These are phyloP conservation scores for Podocnemis expansa DNA, from an alignment of 2,113 vertebrate species.

Conservation along the genomic window DNA sequence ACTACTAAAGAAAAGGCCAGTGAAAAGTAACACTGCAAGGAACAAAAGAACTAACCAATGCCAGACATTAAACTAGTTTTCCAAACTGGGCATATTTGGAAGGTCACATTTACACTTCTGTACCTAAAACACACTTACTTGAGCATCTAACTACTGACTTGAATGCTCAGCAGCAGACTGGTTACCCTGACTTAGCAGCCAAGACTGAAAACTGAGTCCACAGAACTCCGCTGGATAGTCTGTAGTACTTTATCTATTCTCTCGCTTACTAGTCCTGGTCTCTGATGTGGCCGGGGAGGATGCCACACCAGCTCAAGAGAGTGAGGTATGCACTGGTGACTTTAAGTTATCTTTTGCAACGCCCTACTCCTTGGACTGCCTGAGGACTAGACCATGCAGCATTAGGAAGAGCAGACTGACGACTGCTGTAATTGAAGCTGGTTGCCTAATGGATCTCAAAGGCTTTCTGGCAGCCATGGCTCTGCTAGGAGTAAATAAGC, in stretches of 20 bases:
- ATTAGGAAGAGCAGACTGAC: background rate
- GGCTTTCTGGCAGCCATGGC: background rate
- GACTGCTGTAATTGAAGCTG: background rate
- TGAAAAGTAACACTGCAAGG: background rate
- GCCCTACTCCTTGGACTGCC: background rate
- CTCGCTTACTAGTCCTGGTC: too few species aligned
- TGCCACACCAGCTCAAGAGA: background rate
- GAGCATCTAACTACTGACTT: background rate
- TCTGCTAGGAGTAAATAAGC: background rate
- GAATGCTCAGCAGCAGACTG: background rate
- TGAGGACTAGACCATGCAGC: background rate
- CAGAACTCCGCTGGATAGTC: background rate
- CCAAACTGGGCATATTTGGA: background rate
- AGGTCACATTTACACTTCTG: background rate
- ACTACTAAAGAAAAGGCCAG: background rate
- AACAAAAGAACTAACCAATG: constrained; percentile 15
- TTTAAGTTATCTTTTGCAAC: background rate
- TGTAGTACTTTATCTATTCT: background rate
- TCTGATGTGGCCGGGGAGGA: background rate
- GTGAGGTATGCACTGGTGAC: background rate
- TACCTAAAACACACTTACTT: background rate
- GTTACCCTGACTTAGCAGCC: background rate
- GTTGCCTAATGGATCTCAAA: background rate
- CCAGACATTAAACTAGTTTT: constrained; percentile 8
- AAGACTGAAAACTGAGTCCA: background rate